Base-by-base conservation (phyloP, 92 coral and sea anemone genomes). In the Heteractis magnifica region DNA sequence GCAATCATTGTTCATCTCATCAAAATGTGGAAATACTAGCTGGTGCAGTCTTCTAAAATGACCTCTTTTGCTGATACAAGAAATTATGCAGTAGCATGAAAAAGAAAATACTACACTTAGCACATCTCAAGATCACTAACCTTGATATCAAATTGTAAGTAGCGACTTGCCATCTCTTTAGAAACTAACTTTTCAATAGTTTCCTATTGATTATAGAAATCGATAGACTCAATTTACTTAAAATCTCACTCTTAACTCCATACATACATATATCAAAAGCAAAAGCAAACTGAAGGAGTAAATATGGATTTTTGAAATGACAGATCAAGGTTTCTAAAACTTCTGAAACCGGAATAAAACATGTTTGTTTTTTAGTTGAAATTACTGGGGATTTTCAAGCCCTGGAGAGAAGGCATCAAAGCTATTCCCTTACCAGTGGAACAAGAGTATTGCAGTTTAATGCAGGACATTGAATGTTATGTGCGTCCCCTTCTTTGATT, bases 401-500 rank as follows among this genome's bases (percentile, higher is more conserved):
- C 1, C 10, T 3, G 13, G 12, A 26, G 34, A 10, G 5, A n/a
- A 10, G 12, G 50, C 56, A 26, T 26, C 13, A 34, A 34, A 34
- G 19, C 4, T 5, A 23, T 5, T 18, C 1, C 88, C 98, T 92
- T 80, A 97, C 99, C 95, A 94, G 82, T 8, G 99, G 99, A 5
- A 97, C 99, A 48, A 97, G 81, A 71, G 95, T 87, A 78, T 92
- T 90, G 80, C 99, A 97, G 51, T 83, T 90, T 77, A 84, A 90
- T 85, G 94, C 93, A 16, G 97, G 99, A 71, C 99, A 97, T 82
- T 94, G 98, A 53, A 97, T 97, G 83, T 88, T 86, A 56, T 92
- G 94, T 4, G 95, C 94, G 65, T 97, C 97, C 15, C 99, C 99
- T 72, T 97, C 99, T 72, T 58, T 89, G 89, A 97, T 97, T 86